Evolutionary conservation across 2,113 vertebrate species (phyloP).

Genomic region (Nibea albiflora): DNA sequence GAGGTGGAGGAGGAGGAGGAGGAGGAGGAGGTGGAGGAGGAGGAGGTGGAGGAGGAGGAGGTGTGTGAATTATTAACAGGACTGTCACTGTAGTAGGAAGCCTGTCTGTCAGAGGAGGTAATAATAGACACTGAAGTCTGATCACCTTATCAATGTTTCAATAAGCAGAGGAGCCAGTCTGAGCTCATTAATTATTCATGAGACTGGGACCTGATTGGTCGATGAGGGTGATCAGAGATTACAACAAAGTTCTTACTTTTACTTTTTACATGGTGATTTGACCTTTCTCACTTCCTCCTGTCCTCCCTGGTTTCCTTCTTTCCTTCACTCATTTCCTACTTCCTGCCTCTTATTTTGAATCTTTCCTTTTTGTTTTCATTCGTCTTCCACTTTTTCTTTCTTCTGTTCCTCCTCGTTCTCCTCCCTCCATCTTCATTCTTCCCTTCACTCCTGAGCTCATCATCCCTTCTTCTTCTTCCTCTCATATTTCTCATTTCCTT

Average conservation of each 20-base stretch:
- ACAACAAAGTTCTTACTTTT: background rate
- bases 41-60: constrained; percentile 20
- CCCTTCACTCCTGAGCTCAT: no score
- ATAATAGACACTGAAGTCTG: constrained; percentile 44
- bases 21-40: constrained; percentile 3
- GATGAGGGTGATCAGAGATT: background rate
- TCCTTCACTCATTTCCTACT: background rate
- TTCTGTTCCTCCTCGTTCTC: background rate
- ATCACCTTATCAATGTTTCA: constrained; percentile 58
- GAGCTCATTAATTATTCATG: constrained; percentile 57
- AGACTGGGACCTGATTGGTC: constrained; percentile 49
- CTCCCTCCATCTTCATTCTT: background rate
- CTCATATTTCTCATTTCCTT: background rate
- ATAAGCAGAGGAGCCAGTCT: constrained; percentile 40
- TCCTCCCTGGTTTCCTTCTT: background rate
- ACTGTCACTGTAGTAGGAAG: constrained; percentile 54
- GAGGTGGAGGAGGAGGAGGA: constrained; percentile 16
- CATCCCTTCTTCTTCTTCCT: background rate
- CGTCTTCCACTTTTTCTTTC: background rate
- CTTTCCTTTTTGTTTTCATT: background rate
- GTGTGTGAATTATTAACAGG: constrained; percentile 59
- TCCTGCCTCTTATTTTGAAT: background rate
- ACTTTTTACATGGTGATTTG: background rate
- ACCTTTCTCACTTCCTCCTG: background rate
- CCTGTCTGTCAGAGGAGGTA: constrained; percentile 54